Evolutionary conservation across 2,113 vertebrate genomes (phyloP).

Genomic region (Zootoca vivipara): DNA sequence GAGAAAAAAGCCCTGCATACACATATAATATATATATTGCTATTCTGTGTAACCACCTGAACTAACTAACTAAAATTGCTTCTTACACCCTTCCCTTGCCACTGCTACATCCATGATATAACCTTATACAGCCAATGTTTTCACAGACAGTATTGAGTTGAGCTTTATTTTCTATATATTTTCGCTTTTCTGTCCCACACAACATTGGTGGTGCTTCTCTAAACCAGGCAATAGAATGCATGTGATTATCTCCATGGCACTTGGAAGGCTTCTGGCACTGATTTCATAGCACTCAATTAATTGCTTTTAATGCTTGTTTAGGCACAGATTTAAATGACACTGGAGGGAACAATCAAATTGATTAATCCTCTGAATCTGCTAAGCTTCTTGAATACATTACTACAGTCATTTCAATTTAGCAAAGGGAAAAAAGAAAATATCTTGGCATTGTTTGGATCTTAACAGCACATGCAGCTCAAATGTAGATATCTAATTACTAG

Average conservation of each 20-base stretch:
- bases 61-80: background rate
- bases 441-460: constrained; percentile 7
- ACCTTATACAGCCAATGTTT: background rate
- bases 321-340: background rate
- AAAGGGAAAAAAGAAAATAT: background rate
- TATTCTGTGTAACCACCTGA: background rate
- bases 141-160: background rate
- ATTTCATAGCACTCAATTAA: background rate
- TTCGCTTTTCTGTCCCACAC: background rate
- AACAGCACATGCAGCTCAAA: background rate
- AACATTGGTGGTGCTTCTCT: background rate
- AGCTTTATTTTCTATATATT: background rate
- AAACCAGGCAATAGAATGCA: background rate
- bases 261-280: background rate
- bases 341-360: background rate
- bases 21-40: too few relatives aligned
- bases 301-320: background rate
- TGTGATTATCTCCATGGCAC: background rate
- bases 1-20: too few relatives aligned
- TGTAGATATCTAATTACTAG: background rate
- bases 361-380: background rate
- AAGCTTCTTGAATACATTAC: background rate
- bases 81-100: background rate
- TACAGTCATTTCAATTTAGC: background rate
- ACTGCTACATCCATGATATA: background rate